Evolutionary conservation across 2,113 vertebrate genomes (phyloP).

Genomic region (Heterocephalus glaber): DNA sequence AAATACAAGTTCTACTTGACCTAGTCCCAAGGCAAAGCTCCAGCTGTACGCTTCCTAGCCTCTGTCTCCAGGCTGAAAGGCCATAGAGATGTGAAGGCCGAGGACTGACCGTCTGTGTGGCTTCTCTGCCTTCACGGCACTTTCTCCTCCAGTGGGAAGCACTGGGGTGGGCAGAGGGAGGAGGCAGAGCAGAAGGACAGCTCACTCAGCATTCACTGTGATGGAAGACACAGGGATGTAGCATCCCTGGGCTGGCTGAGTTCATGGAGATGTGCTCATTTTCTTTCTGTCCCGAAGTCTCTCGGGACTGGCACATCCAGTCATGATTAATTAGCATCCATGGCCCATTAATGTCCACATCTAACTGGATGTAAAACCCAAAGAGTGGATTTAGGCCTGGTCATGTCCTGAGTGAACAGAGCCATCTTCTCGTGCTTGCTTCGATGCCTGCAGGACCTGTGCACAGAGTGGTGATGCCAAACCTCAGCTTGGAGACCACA

Average conservation of each 20-base stretch:
- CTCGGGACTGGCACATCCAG: background rate
- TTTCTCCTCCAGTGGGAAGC: background rate
- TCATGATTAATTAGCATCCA: background rate
- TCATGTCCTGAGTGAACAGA: background rate
- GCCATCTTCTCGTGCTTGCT: background rate
- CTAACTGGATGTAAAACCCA: background rate
- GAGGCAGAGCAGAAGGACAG: background rate
- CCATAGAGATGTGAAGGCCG: no score
- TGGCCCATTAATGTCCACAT: background rate
- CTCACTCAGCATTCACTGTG: rapidly evolving
- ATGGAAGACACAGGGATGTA: background rate
- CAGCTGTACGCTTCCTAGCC: background rate
- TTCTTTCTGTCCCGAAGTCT: background rate
- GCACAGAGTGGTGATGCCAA: background rate
- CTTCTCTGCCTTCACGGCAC: background rate
- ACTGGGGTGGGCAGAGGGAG: rapidly evolving
- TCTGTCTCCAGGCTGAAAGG: background rate
- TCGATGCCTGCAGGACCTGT: background rate
- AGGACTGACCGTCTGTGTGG: background rate
- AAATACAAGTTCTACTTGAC: background rate
- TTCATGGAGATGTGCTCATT: background rate
- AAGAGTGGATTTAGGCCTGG: background rate
- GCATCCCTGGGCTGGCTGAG: background rate
- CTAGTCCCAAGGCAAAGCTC: background rate
- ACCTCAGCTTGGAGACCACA: background rate